Percentiles rank a stretch among this genome's conserved stretches.
These are phyloP conservation scores for Osmoderma eremita DNA, from an alignment of 2,888 invertebrate genomes.

Conservation along the genomic window DNA sequence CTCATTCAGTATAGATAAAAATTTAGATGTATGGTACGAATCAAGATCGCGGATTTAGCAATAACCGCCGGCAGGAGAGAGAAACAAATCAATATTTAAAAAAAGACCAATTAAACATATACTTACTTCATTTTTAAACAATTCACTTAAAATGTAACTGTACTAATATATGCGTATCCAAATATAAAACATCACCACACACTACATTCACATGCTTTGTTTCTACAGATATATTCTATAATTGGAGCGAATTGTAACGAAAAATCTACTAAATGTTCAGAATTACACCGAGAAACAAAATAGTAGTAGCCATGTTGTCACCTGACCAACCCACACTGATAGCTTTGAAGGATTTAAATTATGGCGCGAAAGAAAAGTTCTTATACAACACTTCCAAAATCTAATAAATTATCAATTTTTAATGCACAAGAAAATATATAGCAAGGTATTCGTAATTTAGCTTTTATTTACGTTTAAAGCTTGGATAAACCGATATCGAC, in stretches of 20 bases:
- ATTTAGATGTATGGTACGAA: no score
- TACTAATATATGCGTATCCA: conserved; percentile 50
- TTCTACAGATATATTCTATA: conserved; percentile 1
- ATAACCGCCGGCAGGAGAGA: background rate
- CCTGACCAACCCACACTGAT: conserved; percentile 56
- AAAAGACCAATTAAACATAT: conserved; percentile 23
- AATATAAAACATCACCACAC: conserved; percentile 51
- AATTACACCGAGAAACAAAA: conserved; percentile 43
- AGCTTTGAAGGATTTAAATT: conserved; percentile 10
- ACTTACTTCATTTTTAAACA: conserved; percentile 55
- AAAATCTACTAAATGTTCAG: conserved; percentile 42
- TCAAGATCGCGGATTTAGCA: background rate
- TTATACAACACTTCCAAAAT: background rate
- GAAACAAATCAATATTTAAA: conserved; percentile 10
- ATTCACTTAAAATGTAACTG: conserved; percentile 51
- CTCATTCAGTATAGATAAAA: no score
- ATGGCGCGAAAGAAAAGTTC: conserved; percentile 3
- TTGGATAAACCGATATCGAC: no score
- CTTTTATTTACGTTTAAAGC: no score
- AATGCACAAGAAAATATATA: background rate
- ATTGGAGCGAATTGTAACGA: conserved; percentile 19
- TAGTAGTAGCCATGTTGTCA: conserved; percentile 52
- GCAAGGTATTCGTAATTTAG: no score
- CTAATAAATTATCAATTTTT: background rate
- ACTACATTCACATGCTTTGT: conserved; percentile 30